Conservation (phyloP, 53 echinoderm and acorn worm genomes). For the Mesocentrotus franciscanus region DNA sequence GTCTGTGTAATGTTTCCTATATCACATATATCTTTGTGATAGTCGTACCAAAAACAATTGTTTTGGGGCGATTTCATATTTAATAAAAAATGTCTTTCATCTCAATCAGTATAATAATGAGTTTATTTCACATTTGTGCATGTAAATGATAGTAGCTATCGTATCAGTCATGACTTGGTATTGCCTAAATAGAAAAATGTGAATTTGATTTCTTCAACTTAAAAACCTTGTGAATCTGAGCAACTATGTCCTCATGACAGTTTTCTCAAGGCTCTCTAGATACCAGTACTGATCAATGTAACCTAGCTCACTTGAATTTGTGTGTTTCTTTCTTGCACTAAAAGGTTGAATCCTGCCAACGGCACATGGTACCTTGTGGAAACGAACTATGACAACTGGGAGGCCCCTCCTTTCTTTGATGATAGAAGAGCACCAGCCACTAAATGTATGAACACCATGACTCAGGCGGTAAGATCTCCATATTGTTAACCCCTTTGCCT, state of each 20-base stretch:
- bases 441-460: conserved; percentile 90
- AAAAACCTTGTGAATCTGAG: neutral
- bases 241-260: neutral
- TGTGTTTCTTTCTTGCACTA: neutral
- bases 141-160: neutral
- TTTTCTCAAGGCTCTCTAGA: neutral
- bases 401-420: conserved; percentile 92
- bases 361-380: conserved; percentile 88
- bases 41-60: too few relatives aligned
- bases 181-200: neutral
- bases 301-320: neutral
- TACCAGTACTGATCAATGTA: neutral
- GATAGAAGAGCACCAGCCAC: conserved; percentile 92
- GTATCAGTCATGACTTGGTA: neutral
- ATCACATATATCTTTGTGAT: too few relatives aligned
- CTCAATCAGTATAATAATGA: neutral
- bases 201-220: neutral
- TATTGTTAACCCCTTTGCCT: neutral
- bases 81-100: too few relatives aligned
- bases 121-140: neutral
- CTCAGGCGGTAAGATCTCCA: conserved; percentile 75
- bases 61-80: too few relatives aligned
- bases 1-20: too few relatives aligned
- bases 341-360: conserved; percentile 77
- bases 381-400: conserved; percentile 96